These are phyloP conservation scores for Muscicapa striata DNA, from an alignment of 2,797 vertebrate species.

Conservation along the genomic window DNA sequence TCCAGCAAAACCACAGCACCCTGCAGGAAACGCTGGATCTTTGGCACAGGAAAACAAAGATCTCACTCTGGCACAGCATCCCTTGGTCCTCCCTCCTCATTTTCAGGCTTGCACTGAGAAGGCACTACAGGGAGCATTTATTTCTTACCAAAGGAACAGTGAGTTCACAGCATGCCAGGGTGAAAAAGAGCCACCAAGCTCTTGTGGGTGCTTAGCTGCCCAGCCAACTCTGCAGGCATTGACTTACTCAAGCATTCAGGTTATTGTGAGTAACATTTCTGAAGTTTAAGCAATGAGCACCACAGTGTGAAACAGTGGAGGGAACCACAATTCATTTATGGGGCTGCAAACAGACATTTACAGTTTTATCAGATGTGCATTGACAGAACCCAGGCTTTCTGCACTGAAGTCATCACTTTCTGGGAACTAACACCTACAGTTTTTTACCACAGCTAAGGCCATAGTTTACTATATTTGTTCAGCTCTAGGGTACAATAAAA, in stretches of 20 bases:
- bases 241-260: not conserved
- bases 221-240: not conserved
- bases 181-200: not conserved
- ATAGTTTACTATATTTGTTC: not conserved
- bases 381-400: not conserved
- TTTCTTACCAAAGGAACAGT: not conserved
- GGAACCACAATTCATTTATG: not conserved
- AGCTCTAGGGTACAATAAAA: not conserved
- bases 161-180: not conserved
- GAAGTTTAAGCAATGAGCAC: not conserved
- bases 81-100: not conserved
- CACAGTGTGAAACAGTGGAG: not conserved
- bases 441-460: not conserved
- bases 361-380: not conserved
- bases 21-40: not conserved
- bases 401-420: not conserved
- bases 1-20: not conserved
- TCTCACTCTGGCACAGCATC: not conserved
- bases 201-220: not conserved
- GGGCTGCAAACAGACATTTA: not conserved
- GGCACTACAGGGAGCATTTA: not conserved
- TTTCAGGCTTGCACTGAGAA: not conserved
- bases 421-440: not conserved
- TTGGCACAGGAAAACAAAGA: not conserved
- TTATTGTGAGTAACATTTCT: not conserved